Conservation (phyloP, 2,888 invertebrate species). For the Polydesmus complanatus region DNA sequence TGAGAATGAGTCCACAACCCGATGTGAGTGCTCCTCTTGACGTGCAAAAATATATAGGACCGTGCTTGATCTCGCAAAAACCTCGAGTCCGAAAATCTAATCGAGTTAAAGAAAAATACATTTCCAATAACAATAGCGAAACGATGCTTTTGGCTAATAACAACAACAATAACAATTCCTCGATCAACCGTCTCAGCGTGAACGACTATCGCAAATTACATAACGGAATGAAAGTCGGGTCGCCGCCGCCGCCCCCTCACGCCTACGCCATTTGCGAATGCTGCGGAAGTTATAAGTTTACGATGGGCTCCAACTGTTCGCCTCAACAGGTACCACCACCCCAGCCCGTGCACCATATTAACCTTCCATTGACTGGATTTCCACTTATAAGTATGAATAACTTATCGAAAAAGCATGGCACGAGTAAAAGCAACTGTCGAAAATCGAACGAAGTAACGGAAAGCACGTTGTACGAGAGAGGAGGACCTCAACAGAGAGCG, state of each 20-base stretch:
- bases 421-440: background rate
- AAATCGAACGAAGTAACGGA: background rate
- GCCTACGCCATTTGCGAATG: slow-evolving; percentile 14
- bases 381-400: slow-evolving; percentile 62
- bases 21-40: slow-evolving; percentile 40
- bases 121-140: background rate
- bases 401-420: background rate
- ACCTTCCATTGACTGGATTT: slow-evolving; percentile 52
- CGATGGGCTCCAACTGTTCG: background rate
- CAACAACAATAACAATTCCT: slow-evolving; percentile 6
- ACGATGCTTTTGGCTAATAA: slow-evolving; percentile 1
- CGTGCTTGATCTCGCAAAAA: slow-evolving; percentile 41
- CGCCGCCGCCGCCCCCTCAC: background rate
- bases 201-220: background rate
- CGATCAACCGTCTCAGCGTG: background rate
- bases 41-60: slow-evolving; percentile 49
- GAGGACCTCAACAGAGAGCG: slow-evolving; percentile 18
- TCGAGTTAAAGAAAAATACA: slow-evolving; percentile 6
- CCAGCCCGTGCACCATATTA: background rate
- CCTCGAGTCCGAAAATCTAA: slow-evolving; percentile 18
- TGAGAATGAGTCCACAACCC: slow-evolving; percentile 55
- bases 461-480: background rate
- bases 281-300: slow-evolving; percentile 5
- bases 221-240: background rate
- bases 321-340: too few species aligned